A percentile compares a stretch with the other conserved stretches of the same genome.
phyloP scores from a whole-genome alignment of 2,888 invertebrate genomes.

The Cheilosia impressa region DNA sequence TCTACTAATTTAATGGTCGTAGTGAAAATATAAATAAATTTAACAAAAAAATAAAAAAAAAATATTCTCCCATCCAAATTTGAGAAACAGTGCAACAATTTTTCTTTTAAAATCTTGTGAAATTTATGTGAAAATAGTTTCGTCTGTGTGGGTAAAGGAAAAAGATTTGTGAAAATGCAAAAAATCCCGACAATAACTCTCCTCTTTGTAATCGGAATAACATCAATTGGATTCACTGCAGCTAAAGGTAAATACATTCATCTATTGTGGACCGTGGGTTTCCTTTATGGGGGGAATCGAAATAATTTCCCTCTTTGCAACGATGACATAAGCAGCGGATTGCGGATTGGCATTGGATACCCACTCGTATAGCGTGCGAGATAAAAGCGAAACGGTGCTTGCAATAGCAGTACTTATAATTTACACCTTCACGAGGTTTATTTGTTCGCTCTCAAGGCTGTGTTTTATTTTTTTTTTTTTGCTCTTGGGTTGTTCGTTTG shows the following conservation, averaged over 20 bases:
- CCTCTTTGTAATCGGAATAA: slow-evolving; percentile 69
- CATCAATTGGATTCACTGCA: slow-evolving; percentile 61
- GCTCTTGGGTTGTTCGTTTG: slow-evolving; percentile 32
- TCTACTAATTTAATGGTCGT: not conserved
- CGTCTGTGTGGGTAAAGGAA: slow-evolving; percentile 2
- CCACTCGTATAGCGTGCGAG: slow-evolving; percentile 8
- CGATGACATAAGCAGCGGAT: slow-evolving; percentile 68
- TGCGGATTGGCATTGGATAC: slow-evolving; percentile 16
- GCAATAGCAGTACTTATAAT: slow-evolving; percentile 68
- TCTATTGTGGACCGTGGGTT: slow-evolving; percentile 19
- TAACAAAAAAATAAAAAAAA: not conserved
- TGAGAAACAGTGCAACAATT: not conserved
- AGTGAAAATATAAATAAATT: slow-evolving; percentile 25
- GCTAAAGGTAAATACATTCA: slow-evolving; percentile 64
- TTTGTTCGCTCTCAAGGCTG: slow-evolving; percentile 59
- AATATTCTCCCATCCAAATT: not conserved
- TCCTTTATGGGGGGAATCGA: slow-evolving; percentile 24
- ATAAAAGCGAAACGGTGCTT: slow-evolving; percentile 74
- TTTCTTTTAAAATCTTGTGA: slow-evolving; percentile 23
- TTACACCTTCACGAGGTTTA: slow-evolving; percentile 61
- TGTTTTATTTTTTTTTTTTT: slow-evolving; percentile 10
- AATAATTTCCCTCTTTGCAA: slow-evolving; percentile 64
- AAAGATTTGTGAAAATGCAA: slow-evolving; percentile 59
- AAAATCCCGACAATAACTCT: slow-evolving; percentile 59
- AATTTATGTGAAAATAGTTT: slow-evolving; percentile 38